Percentiles rank a stretch among this genome's conserved stretches.
Evolutionary conservation across 1,140 invertebrate species (phyloP).

Genomic region (Drosophila dunni): DNA sequence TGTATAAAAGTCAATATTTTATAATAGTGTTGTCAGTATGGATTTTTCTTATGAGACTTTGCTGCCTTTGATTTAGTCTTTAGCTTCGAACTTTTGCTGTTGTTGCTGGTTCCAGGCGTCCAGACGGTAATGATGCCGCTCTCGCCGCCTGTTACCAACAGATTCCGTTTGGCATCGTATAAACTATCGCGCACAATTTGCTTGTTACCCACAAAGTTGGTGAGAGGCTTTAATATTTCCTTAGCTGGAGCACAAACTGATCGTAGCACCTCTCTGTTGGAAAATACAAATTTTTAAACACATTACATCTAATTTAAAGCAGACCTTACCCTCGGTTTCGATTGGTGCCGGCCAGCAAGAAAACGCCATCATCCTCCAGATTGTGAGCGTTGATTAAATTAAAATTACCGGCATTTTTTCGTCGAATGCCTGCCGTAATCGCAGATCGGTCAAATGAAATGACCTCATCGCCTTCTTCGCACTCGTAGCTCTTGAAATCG

Average conservation of each 20-base stretch:
- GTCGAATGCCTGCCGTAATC: conserved; percentile 85
- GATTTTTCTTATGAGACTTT: conserved; percentile 52
- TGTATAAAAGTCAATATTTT: conserved; percentile 13
- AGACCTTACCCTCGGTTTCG: conserved; percentile 84
- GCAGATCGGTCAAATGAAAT: conserved; percentile 86
- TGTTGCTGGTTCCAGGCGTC: conserved; percentile 65
- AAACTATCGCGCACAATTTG: conserved; percentile 89
- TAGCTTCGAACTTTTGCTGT: conserved; percentile 25
- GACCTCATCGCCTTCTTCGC: conserved; percentile 87
- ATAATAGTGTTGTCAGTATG: conserved; percentile 47
- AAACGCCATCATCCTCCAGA: conserved; percentile 83
- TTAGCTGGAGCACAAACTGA: conserved; percentile 86
- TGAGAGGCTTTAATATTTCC: conserved; percentile 85
- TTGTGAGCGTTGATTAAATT: conserved; percentile 88
- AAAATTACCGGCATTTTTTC: conserved; percentile 87
- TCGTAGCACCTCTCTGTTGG: conserved; percentile 85
- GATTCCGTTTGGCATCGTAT: conserved; percentile 86
- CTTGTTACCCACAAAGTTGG: conserved; percentile 87
- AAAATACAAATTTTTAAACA: not conserved
- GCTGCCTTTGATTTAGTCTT: conserved; percentile 52
- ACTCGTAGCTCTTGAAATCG: conserved; percentile 90
- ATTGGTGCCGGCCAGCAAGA: conserved; percentile 88
- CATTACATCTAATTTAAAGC: not conserved
- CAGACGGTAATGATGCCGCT: conserved; percentile 88
- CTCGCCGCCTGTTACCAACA: conserved; percentile 89